Evolutionary conservation across 2,888 invertebrate genomes (phyloP).

Genomic region (Leucozona laternaria): DNA sequence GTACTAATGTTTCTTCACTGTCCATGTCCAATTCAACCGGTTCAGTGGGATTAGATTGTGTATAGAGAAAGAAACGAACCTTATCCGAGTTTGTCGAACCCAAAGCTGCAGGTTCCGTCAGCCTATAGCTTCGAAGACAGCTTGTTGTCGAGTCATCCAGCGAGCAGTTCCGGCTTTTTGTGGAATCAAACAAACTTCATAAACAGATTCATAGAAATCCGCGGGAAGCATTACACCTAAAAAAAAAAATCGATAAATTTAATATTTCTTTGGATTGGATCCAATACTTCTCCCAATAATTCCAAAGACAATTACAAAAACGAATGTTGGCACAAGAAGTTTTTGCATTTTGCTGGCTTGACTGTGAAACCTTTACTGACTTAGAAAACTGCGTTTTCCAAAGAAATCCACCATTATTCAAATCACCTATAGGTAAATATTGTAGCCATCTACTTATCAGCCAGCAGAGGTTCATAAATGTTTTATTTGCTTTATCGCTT

Average conservation of each 20-base stretch:
- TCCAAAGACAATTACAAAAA: not conserved
- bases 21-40: constrained; percentile 53
- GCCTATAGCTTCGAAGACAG: constrained; percentile 24
- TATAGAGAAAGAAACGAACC: constrained; percentile 64
- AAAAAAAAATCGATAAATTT: not conserved
- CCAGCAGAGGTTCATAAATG: not conserved
- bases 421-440: not conserved
- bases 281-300: constrained; percentile 22
- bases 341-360: constrained; percentile 12
- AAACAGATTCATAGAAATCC: not conserved
- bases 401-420: not conserved
- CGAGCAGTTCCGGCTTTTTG: constrained; percentile 35
- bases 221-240: constrained; percentile 14
- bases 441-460: not conserved
- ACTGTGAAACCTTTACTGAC: not conserved
- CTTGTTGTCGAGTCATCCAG: constrained; percentile 45
- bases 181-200: constrained; percentile 49
- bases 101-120: not conserved
- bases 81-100: constrained; percentile 38
- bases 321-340: not conserved
- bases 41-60: constrained; percentile 44
- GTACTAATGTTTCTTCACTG: constrained; percentile 7
- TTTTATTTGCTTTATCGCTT: not conserved
- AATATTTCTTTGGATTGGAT: too few species aligned
- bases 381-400: not conserved